Evolutionary conservation across 2,888 invertebrate genomes (phyloP).

Genomic region (Plusia festucae): DNA sequence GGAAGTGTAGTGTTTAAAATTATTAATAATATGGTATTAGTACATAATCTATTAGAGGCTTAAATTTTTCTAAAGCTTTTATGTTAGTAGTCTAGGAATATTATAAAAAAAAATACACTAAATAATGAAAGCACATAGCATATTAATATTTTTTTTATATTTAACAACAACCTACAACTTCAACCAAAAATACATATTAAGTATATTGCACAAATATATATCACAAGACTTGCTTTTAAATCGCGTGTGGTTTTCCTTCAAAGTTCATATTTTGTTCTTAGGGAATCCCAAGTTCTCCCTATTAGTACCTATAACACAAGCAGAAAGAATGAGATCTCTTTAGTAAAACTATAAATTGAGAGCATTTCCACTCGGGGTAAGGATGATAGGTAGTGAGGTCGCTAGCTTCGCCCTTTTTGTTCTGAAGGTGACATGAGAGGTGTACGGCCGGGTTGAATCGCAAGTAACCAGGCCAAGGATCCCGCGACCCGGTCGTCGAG

Average conservation of each 20-base stretch:
- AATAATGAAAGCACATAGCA: no score
- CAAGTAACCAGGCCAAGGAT: constrained; percentile 80
- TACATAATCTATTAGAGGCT: no score
- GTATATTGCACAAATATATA: no score
- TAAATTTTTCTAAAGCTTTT: no score
- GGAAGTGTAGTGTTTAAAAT: no score
- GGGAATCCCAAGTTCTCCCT: constrained; percentile 41
- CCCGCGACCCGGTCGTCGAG: constrained; percentile 67
- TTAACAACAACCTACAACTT: no score
- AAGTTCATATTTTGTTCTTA: constrained; percentile 16
- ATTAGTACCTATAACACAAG: background rate
- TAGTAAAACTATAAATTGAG: background rate
- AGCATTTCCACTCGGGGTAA: constrained; percentile 12
- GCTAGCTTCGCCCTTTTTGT: constrained; percentile 40
- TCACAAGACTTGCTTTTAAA: background rate
- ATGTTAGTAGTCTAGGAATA: no score
- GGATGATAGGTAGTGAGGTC: background rate
- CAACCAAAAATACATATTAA: no score
- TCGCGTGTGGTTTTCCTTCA: constrained; percentile 42
- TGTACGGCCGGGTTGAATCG: constrained; percentile 49
- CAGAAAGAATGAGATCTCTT: background rate
- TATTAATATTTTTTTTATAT: no score
- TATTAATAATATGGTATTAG: no score
- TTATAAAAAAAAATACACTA: no score
- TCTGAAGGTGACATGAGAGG: constrained; percentile 45